These are phyloP conservation scores for Trochalopteron elliotii DNA, from an alignment of 2,113 vertebrate genomes.

Conservation along the genomic window DNA sequence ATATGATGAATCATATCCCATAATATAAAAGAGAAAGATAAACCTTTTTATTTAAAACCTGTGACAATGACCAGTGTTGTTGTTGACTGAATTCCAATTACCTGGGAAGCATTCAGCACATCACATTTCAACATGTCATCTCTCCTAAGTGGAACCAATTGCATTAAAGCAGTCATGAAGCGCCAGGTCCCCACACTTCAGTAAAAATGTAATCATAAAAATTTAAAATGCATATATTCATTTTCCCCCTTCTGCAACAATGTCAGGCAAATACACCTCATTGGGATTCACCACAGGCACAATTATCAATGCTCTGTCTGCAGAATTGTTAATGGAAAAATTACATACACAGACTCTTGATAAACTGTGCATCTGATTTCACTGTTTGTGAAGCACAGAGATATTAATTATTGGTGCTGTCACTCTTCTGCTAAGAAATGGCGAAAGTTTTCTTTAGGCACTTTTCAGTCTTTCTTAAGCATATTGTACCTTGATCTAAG, in stretches of 20 bases:
- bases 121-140: constrained; percentile 62
- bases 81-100: constrained; percentile 71
- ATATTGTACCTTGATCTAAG: not conserved
- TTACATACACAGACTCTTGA: constrained; percentile 55
- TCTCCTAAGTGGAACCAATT: constrained; percentile 69
- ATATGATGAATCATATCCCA: not conserved
- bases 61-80: constrained; percentile 45
- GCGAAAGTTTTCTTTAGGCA: not conserved
- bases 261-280: constrained; percentile 31
- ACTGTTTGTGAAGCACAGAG: constrained; percentile 45
- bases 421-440: constrained; percentile 2
- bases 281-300: constrained; percentile 58
- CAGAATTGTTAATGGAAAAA: constrained; percentile 72
- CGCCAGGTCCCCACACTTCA: constrained; percentile 45
- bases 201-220: constrained; percentile 70
- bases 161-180: constrained; percentile 65
- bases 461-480: not conserved
- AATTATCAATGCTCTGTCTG: constrained; percentile 64
- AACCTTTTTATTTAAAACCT: constrained; percentile 43
- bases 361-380: constrained; percentile 63
- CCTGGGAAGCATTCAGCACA: constrained; percentile 41
- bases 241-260: constrained; percentile 55
- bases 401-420: constrained; percentile 36
- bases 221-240: constrained; percentile 69
- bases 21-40: constrained; percentile 15